Evolutionary conservation across 2,113 vertebrate species (phyloP).

Genomic region (Dicrurus megarhynchus): DNA sequence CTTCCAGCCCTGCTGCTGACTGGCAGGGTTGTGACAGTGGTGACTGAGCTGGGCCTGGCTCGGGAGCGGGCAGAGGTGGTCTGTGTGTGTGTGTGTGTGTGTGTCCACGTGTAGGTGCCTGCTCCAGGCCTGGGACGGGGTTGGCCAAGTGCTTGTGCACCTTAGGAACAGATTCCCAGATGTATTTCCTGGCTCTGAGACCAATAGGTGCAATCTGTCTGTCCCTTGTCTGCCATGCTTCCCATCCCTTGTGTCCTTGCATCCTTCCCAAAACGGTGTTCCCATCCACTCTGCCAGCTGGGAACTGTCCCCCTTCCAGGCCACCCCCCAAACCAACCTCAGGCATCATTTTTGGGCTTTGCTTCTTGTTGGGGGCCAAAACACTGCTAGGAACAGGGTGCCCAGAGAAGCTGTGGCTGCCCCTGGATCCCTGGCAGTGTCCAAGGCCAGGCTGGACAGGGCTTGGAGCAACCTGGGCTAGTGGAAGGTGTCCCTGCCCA

Average conservation of each 20-base stretch:
- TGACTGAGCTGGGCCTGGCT: background rate
- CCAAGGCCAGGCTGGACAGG: accelerated
- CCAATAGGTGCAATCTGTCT: background rate
- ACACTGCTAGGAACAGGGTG: background rate
- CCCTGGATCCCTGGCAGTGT: background rate
- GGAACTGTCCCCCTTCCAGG: background rate
- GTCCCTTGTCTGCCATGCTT: accelerated
- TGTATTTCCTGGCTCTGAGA: background rate
- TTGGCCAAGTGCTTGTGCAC: background rate
- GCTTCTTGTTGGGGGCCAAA: background rate
- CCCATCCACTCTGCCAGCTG: background rate
- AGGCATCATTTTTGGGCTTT: background rate
- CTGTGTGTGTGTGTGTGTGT: background rate
- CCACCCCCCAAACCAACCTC: background rate
- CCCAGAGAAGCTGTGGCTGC: background rate
- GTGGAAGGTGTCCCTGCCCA: background rate
- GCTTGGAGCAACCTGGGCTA: accelerated
- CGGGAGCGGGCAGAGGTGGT: background rate
- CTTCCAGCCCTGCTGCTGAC: background rate
- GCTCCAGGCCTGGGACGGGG: accelerated
- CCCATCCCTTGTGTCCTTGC: accelerated
- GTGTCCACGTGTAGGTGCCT: accelerated
- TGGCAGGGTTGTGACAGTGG: accelerated
- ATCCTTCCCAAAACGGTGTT: background rate
- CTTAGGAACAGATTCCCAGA: background rate